These are phyloP conservation scores for Opisthograptis luteolata DNA, from an alignment of 2,888 invertebrate genomes.

Conservation along the genomic window DNA sequence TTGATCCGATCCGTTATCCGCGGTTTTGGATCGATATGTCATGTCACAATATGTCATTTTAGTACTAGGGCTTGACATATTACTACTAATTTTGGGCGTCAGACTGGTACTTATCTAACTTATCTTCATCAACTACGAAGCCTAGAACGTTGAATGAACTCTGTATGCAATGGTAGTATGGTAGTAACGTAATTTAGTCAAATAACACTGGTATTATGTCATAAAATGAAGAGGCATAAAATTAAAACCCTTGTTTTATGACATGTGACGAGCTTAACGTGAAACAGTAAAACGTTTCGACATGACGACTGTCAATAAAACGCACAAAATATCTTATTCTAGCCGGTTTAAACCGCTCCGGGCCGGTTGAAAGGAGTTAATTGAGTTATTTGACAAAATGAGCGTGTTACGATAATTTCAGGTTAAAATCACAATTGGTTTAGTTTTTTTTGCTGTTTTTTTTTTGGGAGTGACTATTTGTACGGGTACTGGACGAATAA, in stretches of 20 bases:
- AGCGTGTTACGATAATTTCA: slow-evolving; percentile 23
- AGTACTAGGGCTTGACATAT: too few relatives aligned
- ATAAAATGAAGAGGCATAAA: slow-evolving; percentile 30
- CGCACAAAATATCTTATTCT: slow-evolving; percentile 43
- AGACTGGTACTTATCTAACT: too few relatives aligned
- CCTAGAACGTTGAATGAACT: too few relatives aligned
- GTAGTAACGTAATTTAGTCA: not conserved
- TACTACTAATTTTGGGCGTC: too few relatives aligned
- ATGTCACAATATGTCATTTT: too few relatives aligned
- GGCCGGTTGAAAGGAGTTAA: slow-evolving; percentile 30
- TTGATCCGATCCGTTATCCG: too few relatives aligned
- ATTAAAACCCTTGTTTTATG: slow-evolving; percentile 35
- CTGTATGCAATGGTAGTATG: not conserved
- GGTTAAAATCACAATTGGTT: not conserved
- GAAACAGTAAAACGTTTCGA: slow-evolving; percentile 32
- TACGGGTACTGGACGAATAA: too few relatives aligned
- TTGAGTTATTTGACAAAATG: slow-evolving; percentile 35
- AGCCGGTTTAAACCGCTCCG: slow-evolving; percentile 31
- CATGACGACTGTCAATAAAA: slow-evolving; percentile 43
- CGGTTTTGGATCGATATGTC: too few relatives aligned
- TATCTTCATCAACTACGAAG: too few relatives aligned
- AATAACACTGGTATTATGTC: slow-evolving; percentile 17
- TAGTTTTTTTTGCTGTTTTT: too few relatives aligned
- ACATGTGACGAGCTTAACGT: slow-evolving; percentile 31
- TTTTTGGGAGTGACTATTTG: too few relatives aligned